These are phyloP conservation scores for Sphaerophoria taeniata DNA, from an alignment of 2,888 invertebrate genomes.

Conservation along the genomic window DNA sequence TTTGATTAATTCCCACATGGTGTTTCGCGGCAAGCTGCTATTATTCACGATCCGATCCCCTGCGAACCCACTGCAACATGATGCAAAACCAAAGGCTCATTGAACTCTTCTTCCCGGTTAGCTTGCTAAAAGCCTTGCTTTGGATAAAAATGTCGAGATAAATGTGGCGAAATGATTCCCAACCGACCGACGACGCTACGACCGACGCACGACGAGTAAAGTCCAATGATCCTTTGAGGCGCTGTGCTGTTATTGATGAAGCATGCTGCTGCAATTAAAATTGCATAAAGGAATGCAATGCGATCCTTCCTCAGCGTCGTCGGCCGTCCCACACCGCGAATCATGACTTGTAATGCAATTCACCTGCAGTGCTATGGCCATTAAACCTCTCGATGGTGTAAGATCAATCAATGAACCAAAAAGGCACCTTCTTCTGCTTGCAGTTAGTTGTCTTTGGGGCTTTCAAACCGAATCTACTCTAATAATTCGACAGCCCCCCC, in stretches of 20 bases:
- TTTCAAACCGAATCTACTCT: neutral
- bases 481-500: constrained; percentile 45
- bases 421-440: constrained; percentile 5
- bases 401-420: constrained; percentile 61
- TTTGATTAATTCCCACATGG: constrained; percentile 70
- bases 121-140: neutral
- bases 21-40: constrained; percentile 56
- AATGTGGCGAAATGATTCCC: constrained; percentile 58
- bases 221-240: constrained; percentile 37
- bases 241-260: constrained; percentile 53
- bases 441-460: neutral
- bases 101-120: constrained; percentile 34
- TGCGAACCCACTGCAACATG: constrained; percentile 37
- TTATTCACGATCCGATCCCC: constrained; percentile 27
- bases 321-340: neutral
- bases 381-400: constrained; percentile 30
- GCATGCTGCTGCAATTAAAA: constrained; percentile 71
- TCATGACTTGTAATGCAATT: constrained; percentile 51
- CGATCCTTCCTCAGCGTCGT: constrained; percentile 22
- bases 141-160: constrained; percentile 50
- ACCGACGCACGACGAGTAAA: constrained; percentile 15
- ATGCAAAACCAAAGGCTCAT: constrained; percentile 56
- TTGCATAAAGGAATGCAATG: constrained; percentile 55
- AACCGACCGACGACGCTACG: constrained; percentile 51
- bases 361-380: constrained; percentile 67